Percentiles rank a stretch among this genome's conserved stretches.
These are phyloP conservation scores for Furcifer pardalis DNA, from an alignment of 2,797 vertebrate genomes.

Conservation along the genomic window DNA sequence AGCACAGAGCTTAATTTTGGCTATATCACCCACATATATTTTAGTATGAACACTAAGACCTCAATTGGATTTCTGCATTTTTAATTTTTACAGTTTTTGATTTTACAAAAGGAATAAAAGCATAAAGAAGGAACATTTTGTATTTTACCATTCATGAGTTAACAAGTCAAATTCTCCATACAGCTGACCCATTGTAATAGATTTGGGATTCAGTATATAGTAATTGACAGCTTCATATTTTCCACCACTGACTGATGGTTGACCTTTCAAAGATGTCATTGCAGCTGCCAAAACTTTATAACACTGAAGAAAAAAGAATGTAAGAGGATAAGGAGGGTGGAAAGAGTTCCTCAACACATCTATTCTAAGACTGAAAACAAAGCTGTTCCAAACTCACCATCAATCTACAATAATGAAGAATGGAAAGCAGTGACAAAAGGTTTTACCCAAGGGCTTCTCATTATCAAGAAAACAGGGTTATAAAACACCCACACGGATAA, in stretches of 20 bases:
- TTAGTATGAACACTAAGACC: background rate
- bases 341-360: background rate
- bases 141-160: slow-evolving; percentile 91
- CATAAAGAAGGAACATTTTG: slow-evolving; percentile 35
- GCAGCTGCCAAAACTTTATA: slow-evolving; percentile 89
- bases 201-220: slow-evolving; percentile 92
- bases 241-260: slow-evolving; percentile 86
- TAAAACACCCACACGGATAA: slow-evolving; percentile 10
- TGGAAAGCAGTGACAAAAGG: background rate
- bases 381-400: slow-evolving; percentile 32
- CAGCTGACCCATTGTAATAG: slow-evolving; percentile 94
- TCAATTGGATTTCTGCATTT: slow-evolving; percentile 31
- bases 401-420: slow-evolving; percentile 27
- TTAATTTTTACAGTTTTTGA: slow-evolving; percentile 46
- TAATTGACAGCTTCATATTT: slow-evolving; percentile 85
- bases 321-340: slow-evolving; percentile 29
- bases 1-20: background rate
- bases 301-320: slow-evolving; percentile 78
- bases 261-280: slow-evolving; percentile 85
- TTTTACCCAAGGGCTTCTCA: background rate
- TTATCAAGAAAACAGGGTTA: slow-evolving; percentile 7
- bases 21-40: background rate
- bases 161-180: slow-evolving; percentile 92
- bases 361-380: background rate
- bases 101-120: slow-evolving; percentile 19